Percentiles rank a stretch among this genome's conserved stretches.
These are phyloP conservation scores for Lerema accius DNA, from an alignment of 1,140 invertebrate species.

Conservation along the genomic window DNA sequence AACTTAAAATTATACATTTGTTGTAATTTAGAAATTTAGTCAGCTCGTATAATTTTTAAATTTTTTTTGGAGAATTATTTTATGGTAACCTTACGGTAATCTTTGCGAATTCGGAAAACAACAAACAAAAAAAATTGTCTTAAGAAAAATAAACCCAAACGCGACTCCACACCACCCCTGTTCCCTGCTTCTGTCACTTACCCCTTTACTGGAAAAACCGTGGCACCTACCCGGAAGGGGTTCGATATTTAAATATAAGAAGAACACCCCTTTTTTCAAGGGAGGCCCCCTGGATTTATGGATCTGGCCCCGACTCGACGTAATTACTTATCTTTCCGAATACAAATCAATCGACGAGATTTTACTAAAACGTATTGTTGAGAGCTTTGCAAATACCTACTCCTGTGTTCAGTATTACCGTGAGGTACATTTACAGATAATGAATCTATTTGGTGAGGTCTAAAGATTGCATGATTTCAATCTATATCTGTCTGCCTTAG, in stretches of 20 bases:
- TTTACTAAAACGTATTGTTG: conserved; percentile 48
- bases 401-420: too few relatives aligned
- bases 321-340: conserved; percentile 81
- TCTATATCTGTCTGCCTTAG: too few relatives aligned
- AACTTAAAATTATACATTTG: too few relatives aligned
- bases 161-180: conserved; percentile 45
- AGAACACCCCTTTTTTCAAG: conserved; percentile 79
- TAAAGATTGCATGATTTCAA: too few relatives aligned
- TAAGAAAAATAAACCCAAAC: conserved; percentile 11
- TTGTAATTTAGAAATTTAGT: too few relatives aligned
- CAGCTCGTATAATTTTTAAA: too few relatives aligned
- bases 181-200: conserved; percentile 80
- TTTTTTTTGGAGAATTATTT: too few relatives aligned
- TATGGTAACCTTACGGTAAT: too few relatives aligned
- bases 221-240: conserved; percentile 81
- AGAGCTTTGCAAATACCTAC: conserved; percentile 30
- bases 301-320: conserved; percentile 73
- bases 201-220: conserved; percentile 82
- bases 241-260: conserved; percentile 82
- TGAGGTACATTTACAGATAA: neutral
- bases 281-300: conserved; percentile 76
- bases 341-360: conserved; percentile 74
- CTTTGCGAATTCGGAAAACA: too few relatives aligned
- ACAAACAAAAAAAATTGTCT: too few relatives aligned
- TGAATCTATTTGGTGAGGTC: too few relatives aligned